phyloP scores from a whole-genome alignment of 1,140 invertebrate genomes.

The Eriocheir sinensis region DNA sequence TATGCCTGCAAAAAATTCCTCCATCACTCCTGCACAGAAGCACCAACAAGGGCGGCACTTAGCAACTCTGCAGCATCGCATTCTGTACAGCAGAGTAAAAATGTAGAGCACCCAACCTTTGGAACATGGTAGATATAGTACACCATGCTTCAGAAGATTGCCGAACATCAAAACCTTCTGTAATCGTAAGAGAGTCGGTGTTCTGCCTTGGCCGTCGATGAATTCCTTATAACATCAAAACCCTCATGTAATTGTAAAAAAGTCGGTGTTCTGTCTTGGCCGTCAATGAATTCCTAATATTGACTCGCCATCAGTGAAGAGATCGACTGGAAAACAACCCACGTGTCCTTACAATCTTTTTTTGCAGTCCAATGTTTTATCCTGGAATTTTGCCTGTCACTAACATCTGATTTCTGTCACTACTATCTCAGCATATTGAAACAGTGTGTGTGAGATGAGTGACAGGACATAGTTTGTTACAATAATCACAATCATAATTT shows the following conservation, averaged over 20 bases:
- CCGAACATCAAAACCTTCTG: not conserved
- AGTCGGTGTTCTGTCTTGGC: too few relatives aligned
- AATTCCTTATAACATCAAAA: constrained; percentile 22
- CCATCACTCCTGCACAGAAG: not conserved
- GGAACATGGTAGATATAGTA: not conserved
- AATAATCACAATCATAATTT: too few relatives aligned
- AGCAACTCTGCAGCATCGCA: constrained; percentile 5
- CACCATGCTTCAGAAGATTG: not conserved
- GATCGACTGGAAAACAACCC: too few relatives aligned
- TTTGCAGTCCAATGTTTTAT: too few relatives aligned
- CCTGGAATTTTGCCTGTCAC: too few relatives aligned
- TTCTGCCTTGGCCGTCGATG: not conserved
- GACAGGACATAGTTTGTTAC: too few relatives aligned
- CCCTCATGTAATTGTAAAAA: not conserved
- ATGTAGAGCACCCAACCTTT: not conserved
- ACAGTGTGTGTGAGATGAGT: too few relatives aligned
- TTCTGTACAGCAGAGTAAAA: not conserved
- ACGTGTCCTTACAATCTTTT: too few relatives aligned
- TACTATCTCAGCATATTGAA: too few relatives aligned
- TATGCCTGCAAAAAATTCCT: constrained; percentile 1
- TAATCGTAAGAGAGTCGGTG: too few relatives aligned
- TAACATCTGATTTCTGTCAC: too few relatives aligned
- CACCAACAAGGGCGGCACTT: not conserved
- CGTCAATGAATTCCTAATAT: not conserved
- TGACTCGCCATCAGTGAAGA: too few relatives aligned